Conservation (phyloP, 2,888 invertebrate genomes). For the Nyleta sp. region DNA sequence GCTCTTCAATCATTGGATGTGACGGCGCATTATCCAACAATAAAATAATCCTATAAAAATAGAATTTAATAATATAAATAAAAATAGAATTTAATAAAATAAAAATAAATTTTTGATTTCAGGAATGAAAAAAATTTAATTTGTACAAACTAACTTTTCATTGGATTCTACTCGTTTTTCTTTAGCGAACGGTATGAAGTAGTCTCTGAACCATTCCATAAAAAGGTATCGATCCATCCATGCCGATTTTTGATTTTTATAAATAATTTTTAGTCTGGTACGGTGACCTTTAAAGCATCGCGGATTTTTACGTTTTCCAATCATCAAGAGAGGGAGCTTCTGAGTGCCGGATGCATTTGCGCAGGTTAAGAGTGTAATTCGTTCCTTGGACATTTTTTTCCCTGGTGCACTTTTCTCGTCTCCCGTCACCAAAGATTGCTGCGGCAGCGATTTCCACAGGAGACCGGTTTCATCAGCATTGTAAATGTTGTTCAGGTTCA, state of each 20-base stretch:
- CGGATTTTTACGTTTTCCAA: constrained; percentile 71
- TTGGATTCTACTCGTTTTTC: not conserved
- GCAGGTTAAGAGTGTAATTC: constrained; percentile 68
- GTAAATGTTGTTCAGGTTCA: constrained; percentile 53
- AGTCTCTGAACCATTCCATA: not conserved
- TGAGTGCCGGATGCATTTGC: constrained; percentile 71
- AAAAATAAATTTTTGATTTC: not conserved
- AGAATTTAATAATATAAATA: not conserved
- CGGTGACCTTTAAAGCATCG: constrained; percentile 68
- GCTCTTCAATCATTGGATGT: not conserved
- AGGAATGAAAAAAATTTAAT: not conserved
- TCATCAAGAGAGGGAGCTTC: constrained; percentile 69
- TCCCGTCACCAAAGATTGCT: constrained; percentile 8
- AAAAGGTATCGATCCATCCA: constrained; percentile 41
- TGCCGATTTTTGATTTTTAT: constrained; percentile 24
- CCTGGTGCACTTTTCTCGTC: constrained; percentile 65
- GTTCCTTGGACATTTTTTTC: constrained; percentile 53
- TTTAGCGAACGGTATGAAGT: not conserved
- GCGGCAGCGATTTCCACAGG: constrained; percentile 27
- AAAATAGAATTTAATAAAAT: too few relatives aligned
- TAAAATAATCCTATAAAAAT: not conserved
- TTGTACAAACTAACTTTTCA: not conserved
- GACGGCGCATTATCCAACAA: not conserved
- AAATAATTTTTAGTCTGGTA: constrained; percentile 13
- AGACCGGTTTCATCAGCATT: constrained; percentile 67